Conservation (phyloP, 2,888 invertebrate species). For the Koerneria pararmatus region DNA sequence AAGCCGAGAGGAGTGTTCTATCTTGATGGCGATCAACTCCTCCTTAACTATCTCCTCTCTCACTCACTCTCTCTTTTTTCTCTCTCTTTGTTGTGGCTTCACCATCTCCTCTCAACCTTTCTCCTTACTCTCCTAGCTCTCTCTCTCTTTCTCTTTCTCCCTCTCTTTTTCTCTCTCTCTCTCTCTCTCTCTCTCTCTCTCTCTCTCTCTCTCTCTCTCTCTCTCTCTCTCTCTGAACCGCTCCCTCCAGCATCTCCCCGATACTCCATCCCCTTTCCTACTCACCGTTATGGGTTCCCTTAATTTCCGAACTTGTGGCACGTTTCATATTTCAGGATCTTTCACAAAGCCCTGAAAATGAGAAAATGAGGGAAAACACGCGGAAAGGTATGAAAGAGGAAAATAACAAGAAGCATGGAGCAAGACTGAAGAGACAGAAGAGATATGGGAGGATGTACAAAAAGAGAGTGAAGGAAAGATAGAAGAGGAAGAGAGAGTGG, state of each 20-base stretch:
- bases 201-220: constrained; percentile 1
- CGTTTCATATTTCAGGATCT: not conserved
- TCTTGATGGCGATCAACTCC: too few species aligned
- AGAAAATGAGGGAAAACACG: not conserved
- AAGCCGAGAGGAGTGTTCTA: too few species aligned
- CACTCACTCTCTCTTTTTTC: not conserved
- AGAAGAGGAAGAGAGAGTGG: not conserved
- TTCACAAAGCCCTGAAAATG: not conserved
- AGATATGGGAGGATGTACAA: not conserved
- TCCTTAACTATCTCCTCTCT: not conserved
- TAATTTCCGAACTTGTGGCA: not conserved
- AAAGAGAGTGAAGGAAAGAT: not conserved
- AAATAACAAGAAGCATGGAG: too few species aligned
- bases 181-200: not conserved
- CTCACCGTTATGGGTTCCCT: too few species aligned
- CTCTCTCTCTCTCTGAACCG: not conserved
- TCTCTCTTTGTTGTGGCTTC: not conserved
- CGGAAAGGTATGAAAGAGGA: not conserved
- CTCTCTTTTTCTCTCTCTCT: constrained; percentile 5
- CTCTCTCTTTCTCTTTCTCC: not conserved
- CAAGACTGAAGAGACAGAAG: not conserved
- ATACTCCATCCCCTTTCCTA: not conserved
- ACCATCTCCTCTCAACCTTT: not conserved
- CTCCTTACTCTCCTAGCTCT: not conserved
- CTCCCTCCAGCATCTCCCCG: not conserved